These are phyloP conservation scores for Neodiprion fabricii DNA, from an alignment of 1,140 invertebrate species.

Conservation along the genomic window DNA sequence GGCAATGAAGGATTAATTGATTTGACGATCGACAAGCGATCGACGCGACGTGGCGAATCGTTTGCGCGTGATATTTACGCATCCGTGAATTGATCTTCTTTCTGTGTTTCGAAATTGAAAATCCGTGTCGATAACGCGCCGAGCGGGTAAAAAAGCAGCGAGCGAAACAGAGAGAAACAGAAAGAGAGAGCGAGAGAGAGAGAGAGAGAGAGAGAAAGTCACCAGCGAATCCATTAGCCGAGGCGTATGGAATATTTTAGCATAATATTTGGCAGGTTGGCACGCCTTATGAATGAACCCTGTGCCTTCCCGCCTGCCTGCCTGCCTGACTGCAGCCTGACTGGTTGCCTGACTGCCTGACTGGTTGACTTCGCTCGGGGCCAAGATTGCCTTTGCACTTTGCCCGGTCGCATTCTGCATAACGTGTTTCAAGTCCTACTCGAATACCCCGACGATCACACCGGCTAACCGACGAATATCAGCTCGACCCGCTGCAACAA, in stretches of 20 bases:
- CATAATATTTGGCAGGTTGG: constrained; percentile 56
- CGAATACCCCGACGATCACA: background rate
- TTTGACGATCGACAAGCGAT: background rate
- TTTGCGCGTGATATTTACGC: constrained; percentile 3
- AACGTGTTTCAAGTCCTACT: background rate
- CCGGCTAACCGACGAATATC: background rate
- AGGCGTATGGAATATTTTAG: constrained; percentile 49
- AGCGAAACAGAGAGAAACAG: background rate
- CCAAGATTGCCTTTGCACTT: constrained; percentile 25
- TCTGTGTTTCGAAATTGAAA: constrained; percentile 2
- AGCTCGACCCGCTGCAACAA: background rate
- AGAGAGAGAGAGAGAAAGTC: background rate
- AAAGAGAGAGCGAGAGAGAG: background rate
- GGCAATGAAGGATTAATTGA: constrained; percentile 4
- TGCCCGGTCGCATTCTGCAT: constrained; percentile 4
- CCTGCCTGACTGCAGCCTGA: constrained; percentile 4
- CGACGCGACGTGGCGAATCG: background rate
- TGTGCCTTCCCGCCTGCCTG: background rate
- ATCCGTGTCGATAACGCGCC: constrained; percentile 6
- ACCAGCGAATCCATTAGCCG: constrained; percentile 45
- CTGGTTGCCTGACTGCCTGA: background rate
- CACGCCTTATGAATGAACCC: constrained; percentile 43
- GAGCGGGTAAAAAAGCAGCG: background rate
- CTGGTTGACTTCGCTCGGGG: constrained; percentile 28
- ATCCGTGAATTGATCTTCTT: constrained; percentile 15